Evolutionary conservation across 2,888 invertebrate genomes (phyloP).

Genomic region (Dysmachus trigonus): DNA sequence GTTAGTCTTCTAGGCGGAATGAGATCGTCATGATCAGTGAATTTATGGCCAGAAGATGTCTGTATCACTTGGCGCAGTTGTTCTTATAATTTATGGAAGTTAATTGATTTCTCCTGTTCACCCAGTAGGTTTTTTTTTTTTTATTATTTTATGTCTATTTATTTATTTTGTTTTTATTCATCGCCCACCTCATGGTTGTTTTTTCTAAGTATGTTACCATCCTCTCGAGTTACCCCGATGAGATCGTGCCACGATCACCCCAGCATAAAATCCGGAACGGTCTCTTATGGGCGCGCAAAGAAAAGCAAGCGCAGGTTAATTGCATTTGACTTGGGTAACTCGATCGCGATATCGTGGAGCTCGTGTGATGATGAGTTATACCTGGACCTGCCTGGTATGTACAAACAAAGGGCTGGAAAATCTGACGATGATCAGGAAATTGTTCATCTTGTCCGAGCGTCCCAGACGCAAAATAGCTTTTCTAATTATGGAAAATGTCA

Average conservation of each 20-base stretch:
- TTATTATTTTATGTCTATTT: not conserved
- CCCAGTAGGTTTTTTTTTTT: constrained; percentile 29
- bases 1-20: not conserved
- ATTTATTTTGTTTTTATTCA: not conserved
- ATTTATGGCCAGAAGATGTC: constrained; percentile 39
- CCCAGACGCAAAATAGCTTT: constrained; percentile 23
- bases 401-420: constrained; percentile 25
- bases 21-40: constrained; percentile 25
- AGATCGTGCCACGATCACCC: not conserved
- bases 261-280: constrained; percentile 15
- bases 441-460: constrained; percentile 6
- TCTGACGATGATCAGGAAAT: constrained; percentile 20
- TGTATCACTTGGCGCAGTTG: constrained; percentile 37
- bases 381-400: not conserved
- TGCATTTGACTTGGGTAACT: constrained; percentile 38
- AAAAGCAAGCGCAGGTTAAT: constrained; percentile 33
- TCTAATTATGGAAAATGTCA: constrained; percentile 38
- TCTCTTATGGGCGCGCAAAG: not conserved
- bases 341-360: constrained; percentile 16
- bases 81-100: constrained; percentile 46
- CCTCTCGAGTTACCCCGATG: not conserved
- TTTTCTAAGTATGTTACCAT: not conserved
- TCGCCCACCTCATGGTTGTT: not conserved
- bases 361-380: constrained; percentile 27
- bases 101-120: constrained; percentile 49